Evolutionary conservation across 1,140 invertebrate species (phyloP), one percentile per base, ranked within the genome.

Genomic region (Grapholita molesta): DNA sequence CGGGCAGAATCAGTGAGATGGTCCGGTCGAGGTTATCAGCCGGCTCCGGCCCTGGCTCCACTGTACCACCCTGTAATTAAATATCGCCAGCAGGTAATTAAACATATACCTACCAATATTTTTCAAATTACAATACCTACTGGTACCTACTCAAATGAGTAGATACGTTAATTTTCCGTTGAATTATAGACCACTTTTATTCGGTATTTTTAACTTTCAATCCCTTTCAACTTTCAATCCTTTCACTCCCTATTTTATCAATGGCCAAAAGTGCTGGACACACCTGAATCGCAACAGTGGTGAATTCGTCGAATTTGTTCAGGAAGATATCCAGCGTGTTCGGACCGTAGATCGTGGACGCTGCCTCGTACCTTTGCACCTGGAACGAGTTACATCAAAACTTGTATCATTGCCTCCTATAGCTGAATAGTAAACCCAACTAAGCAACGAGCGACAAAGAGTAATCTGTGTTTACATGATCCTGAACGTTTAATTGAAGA

Each of bases 351-450:
- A 99, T 96, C 0, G 97, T 99, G 0, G 97, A 98, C 0, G 97
- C 98, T 2, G 95, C 98, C 93, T 99, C 98, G 78, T 99, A 99
- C 25, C 97, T 93, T 92, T 99, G 97, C 23, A 95, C 86, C 95
- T 97, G 81, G 64, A 92, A 86, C 24, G 12, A 69, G n/a, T 15
- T 66, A 78, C 61, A 67, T 57, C n/a, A n/a, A 69, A 23, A 53
- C 21, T 53, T 12, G 23, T 6, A 23, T 21, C 21, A 24, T 6
- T 24, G 48, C 15, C 23, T 11, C 8, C 35, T n/a, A 38, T n/a
- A n/a, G n/a, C n/a, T n/a, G 33, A 35, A 35, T 12, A 38, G 32
- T 33, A 35, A 35, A 42, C n/a, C 12, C 38, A 42, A 42, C 38
- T n/a, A n/a, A n/a, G n/a, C n/a, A n/a, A n/a, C n/a, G n/a, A n/a